Base-by-base conservation (phyloP, 2,797 vertebrate genomes). In the Semaprochilodus insignis region DNA sequence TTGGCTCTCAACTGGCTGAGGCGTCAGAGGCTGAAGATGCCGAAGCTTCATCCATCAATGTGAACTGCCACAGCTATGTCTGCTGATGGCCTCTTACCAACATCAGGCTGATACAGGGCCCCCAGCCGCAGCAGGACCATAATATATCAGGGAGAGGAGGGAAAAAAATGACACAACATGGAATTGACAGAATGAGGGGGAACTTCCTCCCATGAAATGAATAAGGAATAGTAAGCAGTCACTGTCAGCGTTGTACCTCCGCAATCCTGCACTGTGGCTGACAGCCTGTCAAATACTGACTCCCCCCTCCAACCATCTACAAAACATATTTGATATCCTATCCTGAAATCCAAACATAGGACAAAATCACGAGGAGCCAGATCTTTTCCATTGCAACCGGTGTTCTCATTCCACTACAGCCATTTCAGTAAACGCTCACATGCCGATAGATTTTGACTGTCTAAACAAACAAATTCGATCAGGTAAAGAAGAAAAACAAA, bases 1-100 rank as follows among this genome's bases (percentile, higher is more conserved):
- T 52, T 69, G 40, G 25, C 27, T 76, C 77, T 81, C 44, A 73
- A 62, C 59, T 55, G 55, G 40, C 59, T 81, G 52, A 51, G 81
- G 63, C 27, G 51, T 81, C 67, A 67, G 77, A 21, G 63, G 83
- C 84, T 77, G 76, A 74, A 48, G 85, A 87, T 80, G 74, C 74
- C 67, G 51, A 16, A 31, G 48, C 34, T 77, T 23, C 63, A 82
- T 83, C 84, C 72, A 83, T 84, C 85, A 82, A 27, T 36, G 48
- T 62, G 40, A 70, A 72, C 81, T 67, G 19, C n/a, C 57, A 57
- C 36, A 75, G 75, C 27, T 70, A 52, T 44, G 57, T 25, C 52
- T 52, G 31, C 27, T 60, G 74, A 65, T 63, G 51, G 36, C 54
- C 70, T 19, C 70, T 21, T 6, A 27, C 27, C 52, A 79, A 48